Base-by-base conservation (phyloP, 2,888 invertebrate genomes). In the Sussaba pulchella region DNA sequence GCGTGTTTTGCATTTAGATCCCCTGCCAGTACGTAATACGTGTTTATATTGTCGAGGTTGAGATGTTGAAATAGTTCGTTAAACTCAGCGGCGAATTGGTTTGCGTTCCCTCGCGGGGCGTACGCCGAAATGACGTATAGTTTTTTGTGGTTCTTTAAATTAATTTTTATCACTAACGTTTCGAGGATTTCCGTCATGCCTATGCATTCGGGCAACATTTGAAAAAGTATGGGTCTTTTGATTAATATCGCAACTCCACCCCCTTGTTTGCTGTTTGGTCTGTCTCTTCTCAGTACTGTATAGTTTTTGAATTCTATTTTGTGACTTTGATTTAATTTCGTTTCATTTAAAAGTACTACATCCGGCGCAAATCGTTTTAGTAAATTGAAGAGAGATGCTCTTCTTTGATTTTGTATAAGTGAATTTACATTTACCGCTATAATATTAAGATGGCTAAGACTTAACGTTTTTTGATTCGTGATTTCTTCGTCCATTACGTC, bases 221-320 rank as follows among this genome's bases (percentile, higher is more conserved):
- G 4, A 31, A 31, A 61, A n/a, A 67, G 39, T 3, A 76, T n/a
- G 0, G 52, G 54, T 52, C 36, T 59, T 47, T 24, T 43, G 17
- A 81, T 61, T 4, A 81, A 31, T 10, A 81, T 76, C 3, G 80
- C 76, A 0, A 61, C 66, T 5, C 71, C 76, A 0, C 76, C 80
- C 0, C 57, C 80, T 39, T 67, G 71, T 17, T 39, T 72, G 12
- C 50, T 76, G 9, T 72, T 72, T 10, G 67, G 67, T 1, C 67
- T 36, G 43, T 81, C 76, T 8, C 54, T 64, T 67, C 76, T 76
- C 6, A 76, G 5, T n/a, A 76, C 3, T 12, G 36, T 47, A 3
- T 54, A 81, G 2, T 76, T 24, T 57, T 76, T 43, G 10, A 76
- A 81, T n/a, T 12, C 10, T 14, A 78, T 10, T 50, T 73, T 73